Percentiles rank a stretch among this genome's conserved stretches.
These are phyloP conservation scores for Phenacoccus solenopsis DNA, from an alignment of 1,140 invertebrate species.

Conservation along the genomic window DNA sequence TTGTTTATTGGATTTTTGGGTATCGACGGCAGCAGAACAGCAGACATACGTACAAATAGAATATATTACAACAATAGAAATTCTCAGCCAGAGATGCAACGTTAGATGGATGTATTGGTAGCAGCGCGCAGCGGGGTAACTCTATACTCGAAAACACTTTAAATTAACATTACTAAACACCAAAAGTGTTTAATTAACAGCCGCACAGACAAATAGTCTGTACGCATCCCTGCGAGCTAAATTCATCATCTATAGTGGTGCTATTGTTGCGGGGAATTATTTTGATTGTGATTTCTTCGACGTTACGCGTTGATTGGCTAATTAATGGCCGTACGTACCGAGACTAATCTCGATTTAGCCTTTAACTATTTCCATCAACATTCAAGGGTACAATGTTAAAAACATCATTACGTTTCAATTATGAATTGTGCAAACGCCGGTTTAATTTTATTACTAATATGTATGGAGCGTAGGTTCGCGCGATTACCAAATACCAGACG, in stretches of 20 bases:
- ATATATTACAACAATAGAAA: constrained; percentile 9
- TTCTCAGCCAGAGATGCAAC: constrained; percentile 11
- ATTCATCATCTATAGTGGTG: not conserved
- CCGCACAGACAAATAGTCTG: constrained; percentile 10
- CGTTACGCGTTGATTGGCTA: constrained; percentile 6
- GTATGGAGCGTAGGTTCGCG: not conserved
- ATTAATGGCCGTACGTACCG: not conserved
- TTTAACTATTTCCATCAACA: constrained; percentile 3
- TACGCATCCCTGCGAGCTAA: constrained; percentile 1
- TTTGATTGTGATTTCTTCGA: not conserved
- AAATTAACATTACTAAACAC: constrained; percentile 16
- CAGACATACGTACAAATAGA: constrained; percentile 14
- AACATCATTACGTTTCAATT: constrained; percentile 15
- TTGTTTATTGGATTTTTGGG: constrained; percentile 18
- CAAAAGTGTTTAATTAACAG: constrained; percentile 15
- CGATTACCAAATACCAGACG: no score
- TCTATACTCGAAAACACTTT: constrained; percentile 9
- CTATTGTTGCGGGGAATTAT: not conserved
- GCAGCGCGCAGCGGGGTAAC: not conserved
- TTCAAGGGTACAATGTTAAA: constrained; percentile 10
- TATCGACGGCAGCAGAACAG: constrained; percentile 14
- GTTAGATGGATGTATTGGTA: constrained; percentile 4
- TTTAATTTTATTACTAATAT: not conserved
- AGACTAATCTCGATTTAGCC: constrained; percentile 15
- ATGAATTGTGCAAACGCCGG: constrained; percentile 4